Evolutionary conservation across 2,888 invertebrate species (phyloP).

Genomic region (Bunonema sp.): DNA sequence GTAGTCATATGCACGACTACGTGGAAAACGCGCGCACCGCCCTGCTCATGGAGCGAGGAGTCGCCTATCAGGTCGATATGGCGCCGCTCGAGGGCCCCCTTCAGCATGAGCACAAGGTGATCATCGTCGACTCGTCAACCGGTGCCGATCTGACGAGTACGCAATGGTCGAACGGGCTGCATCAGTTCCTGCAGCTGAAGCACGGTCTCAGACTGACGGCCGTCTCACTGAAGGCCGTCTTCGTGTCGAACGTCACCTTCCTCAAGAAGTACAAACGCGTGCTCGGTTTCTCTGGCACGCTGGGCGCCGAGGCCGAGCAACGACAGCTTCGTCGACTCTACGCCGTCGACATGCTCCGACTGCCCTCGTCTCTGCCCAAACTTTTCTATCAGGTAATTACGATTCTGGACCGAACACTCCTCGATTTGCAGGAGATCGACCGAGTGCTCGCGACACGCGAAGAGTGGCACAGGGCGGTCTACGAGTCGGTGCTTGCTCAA

Average conservation of each 20-base stretch:
- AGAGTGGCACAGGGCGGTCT: constrained; percentile 6
- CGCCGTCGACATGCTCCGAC: constrained; percentile 4
- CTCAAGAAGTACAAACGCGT: constrained; percentile 5
- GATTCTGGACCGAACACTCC: too few species aligned
- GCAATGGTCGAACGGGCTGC: constrained; percentile 45
- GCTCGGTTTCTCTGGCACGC: constrained; percentile 46
- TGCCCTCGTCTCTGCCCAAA: constrained; percentile 8
- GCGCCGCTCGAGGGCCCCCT: too few species aligned
- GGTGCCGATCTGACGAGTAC: constrained; percentile 44
- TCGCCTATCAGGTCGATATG: constrained; percentile 8
- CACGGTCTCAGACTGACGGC: constrained; percentile 40
- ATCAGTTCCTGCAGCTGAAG: constrained; percentile 31
- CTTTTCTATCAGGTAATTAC: too few species aligned
- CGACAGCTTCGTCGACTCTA: too few species aligned
- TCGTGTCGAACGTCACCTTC: constrained; percentile 45
- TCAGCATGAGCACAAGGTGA: too few species aligned
- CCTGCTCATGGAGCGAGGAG: too few species aligned
- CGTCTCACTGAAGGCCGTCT: constrained; percentile 44
- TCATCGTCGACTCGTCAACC: constrained; percentile 21
- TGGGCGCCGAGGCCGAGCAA: constrained; percentile 43
- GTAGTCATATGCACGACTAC: too few species aligned
- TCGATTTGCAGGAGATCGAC: too few species aligned
- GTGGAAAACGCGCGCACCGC: too few species aligned
- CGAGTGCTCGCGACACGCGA: constrained; percentile 1
- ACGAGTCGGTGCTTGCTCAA: constrained; percentile 5